phyloP scores from a whole-genome alignment of 2,888 invertebrate genomes.

The Pinctada fucata region DNA sequence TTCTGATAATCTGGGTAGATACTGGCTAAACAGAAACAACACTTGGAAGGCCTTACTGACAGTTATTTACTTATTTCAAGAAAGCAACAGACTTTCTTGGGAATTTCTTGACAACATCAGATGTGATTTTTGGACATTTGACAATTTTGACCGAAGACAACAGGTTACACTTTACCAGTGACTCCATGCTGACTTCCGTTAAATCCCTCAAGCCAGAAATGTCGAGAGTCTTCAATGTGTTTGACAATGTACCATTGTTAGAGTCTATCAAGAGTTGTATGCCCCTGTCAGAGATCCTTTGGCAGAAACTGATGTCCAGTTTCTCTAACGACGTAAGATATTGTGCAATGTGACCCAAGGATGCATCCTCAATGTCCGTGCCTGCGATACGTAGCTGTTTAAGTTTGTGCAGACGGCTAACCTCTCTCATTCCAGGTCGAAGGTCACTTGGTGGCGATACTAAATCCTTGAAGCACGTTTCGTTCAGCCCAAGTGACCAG shows the following conservation, averaged over 20 bases:
- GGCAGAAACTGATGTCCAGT: slow-evolving; percentile 90
- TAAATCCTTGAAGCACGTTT: slow-evolving; percentile 89
- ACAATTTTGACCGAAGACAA: slow-evolving; percentile 29
- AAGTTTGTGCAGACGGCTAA: slow-evolving; percentile 87
- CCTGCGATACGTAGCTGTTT: slow-evolving; percentile 88
- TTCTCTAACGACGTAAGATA: slow-evolving; percentile 80
- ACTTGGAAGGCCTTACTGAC: no score
- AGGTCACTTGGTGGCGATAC: slow-evolving; percentile 92
- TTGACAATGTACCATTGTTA: slow-evolving; percentile 29
- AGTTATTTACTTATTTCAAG: slow-evolving; percentile 2
- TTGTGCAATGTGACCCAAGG: slow-evolving; percentile 80
- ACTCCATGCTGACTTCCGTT: slow-evolving; percentile 48
- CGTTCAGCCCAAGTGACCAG: slow-evolving; percentile 90
- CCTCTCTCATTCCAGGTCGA: slow-evolving; percentile 85
- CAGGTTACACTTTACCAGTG: slow-evolving; percentile 22
- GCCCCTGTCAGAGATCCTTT: slow-evolving; percentile 92
- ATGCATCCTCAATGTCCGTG: slow-evolving; percentile 93
- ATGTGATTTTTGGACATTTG: slow-evolving; percentile 27
- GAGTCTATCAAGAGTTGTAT: slow-evolving; percentile 79
- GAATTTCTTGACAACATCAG: slow-evolving; percentile 26
- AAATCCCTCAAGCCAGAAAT: slow-evolving; percentile 57
- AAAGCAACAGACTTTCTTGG: slow-evolving; percentile 22
- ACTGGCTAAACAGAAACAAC: no score
- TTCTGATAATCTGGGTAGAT: no score
- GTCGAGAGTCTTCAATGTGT: slow-evolving; percentile 50